These are phyloP conservation scores for Silurus asotus DNA, from an alignment of 2,113 vertebrate genomes.

Conservation along the genomic window DNA sequence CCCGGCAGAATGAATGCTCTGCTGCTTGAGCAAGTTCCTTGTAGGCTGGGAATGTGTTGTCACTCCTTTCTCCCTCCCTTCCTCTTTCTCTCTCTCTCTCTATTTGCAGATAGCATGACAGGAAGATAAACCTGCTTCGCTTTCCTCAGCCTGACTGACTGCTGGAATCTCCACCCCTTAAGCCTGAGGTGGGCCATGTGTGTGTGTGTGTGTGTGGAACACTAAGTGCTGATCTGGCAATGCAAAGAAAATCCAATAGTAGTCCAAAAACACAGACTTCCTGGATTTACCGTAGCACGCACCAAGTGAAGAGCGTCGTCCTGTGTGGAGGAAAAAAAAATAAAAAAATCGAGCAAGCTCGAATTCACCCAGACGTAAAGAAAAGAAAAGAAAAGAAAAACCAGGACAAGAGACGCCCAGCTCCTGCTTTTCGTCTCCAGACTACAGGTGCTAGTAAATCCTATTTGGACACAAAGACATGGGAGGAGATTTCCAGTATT, in stretches of 20 bases:
- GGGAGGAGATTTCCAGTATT: constrained; percentile 10
- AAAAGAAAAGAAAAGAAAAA: too few relatives aligned
- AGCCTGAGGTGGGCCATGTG: constrained; percentile 3
- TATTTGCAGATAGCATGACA: neutral
- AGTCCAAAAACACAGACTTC: constrained; percentile 11
- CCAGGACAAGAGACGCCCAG: neutral
- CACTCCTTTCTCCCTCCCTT: constrained; percentile 15
- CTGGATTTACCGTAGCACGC: constrained; percentile 31
- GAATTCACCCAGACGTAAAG: neutral
- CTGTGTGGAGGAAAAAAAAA: neutral
- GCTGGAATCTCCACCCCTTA: constrained; percentile 22
- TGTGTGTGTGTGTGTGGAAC: neutral
- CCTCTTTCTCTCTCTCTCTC: constrained; percentile 5
- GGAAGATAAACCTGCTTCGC: constrained; percentile 46
- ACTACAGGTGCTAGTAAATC: constrained; percentile 55
- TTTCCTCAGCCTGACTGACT: constrained; percentile 10
- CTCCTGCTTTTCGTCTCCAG: neutral
- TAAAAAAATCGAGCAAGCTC: neutral
- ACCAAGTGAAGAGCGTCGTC: neutral
- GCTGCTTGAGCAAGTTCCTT: constrained; percentile 42
- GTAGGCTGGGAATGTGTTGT: constrained; percentile 15
- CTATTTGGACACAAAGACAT: constrained; percentile 56
- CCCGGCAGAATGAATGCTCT: neutral
- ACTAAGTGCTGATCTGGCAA: constrained; percentile 9
- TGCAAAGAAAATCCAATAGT: neutral